Conservation (phyloP, 37 sponge, comb jelly and placozoan genomes). For the Eunapius fragilis region DNA sequence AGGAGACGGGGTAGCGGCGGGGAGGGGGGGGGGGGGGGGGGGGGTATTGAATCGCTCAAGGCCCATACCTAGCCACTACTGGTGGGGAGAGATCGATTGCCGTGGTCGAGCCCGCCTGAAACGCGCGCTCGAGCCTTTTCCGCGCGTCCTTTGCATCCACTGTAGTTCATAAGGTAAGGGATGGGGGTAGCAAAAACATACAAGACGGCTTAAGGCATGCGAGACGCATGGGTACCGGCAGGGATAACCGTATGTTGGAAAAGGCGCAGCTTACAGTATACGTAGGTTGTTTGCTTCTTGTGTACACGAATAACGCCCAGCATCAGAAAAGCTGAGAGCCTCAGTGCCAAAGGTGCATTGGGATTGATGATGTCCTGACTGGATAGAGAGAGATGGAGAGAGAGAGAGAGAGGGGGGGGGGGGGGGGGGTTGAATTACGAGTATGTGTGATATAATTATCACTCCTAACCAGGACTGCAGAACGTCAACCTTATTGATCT, state of each 20-base stretch:
- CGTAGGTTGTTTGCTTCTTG: slow-evolving; percentile 27
- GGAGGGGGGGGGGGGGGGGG: not conserved
- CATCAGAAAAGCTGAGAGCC: slow-evolving; percentile 17
- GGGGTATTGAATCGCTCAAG: not conserved
- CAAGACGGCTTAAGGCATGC: not conserved
- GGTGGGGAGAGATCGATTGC: not conserved
- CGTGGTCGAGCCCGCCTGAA: not conserved
- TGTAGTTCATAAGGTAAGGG: not conserved
- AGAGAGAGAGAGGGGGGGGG: not conserved
- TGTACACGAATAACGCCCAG: slow-evolving; percentile 34
- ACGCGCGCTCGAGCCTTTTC: slow-evolving; percentile 1
- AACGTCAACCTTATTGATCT: slow-evolving; percentile 12
- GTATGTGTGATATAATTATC: not conserved
- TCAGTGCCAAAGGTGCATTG: not conserved
- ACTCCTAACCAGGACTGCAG: slow-evolving; percentile 4
- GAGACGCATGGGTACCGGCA: not conserved
- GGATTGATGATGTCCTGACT: slow-evolving; percentile 27
- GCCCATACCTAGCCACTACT: not conserved
- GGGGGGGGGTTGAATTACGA: not conserved
- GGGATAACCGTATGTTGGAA: not conserved
- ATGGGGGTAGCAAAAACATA: not conserved
- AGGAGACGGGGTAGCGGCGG: not conserved
- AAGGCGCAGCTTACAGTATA: not conserved
- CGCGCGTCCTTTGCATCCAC: slow-evolving; percentile 11
- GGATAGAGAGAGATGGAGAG: too few species aligned